phyloP scores from a whole-genome alignment of 92 coral and sea anemone genomes.

The Galaxea fascicularis region DNA sequence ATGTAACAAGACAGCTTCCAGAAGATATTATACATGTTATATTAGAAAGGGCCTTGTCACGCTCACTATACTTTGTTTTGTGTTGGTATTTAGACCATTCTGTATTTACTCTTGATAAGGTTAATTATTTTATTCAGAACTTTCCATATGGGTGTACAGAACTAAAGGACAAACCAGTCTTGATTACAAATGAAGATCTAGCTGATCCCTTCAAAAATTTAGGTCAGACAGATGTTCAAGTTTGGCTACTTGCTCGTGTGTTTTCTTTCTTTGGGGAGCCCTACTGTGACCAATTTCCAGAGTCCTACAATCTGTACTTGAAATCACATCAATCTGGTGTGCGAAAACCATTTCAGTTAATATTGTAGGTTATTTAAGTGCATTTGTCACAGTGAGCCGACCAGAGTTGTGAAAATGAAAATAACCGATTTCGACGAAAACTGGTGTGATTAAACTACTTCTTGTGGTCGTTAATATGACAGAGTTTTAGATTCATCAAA shows the following conservation, averaged over 20 bases:
- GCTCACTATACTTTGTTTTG: not conserved
- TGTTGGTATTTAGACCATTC: not conserved
- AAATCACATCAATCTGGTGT: too few species aligned
- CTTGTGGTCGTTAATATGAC: too few species aligned
- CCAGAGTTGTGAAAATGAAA: too few species aligned
- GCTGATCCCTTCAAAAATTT: not conserved
- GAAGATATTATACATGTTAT: conserved; percentile 1
- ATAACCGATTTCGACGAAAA: too few species aligned
- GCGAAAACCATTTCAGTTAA: too few species aligned
- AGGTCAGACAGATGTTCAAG: not conserved
- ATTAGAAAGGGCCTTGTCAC: not conserved
- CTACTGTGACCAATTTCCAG: not conserved
- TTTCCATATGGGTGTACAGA: conserved; percentile 5
- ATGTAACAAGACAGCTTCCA: not conserved
- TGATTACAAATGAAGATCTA: not conserved
- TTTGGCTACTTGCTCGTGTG: conserved; percentile 1
- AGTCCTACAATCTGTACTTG: too few species aligned
- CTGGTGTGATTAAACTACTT: too few species aligned
- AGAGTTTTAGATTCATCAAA: too few species aligned
- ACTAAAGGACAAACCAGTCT: conserved; percentile 23
- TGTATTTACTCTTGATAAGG: not conserved
- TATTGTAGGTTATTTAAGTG: too few species aligned
- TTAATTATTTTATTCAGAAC: not conserved
- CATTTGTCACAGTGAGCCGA: too few species aligned
- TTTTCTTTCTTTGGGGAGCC: not conserved